Percentiles rank a stretch among this genome's conserved stretches.
Evolutionary conservation across 1,140 invertebrate species (phyloP).

Genomic region (Zelostemma sp.): DNA sequence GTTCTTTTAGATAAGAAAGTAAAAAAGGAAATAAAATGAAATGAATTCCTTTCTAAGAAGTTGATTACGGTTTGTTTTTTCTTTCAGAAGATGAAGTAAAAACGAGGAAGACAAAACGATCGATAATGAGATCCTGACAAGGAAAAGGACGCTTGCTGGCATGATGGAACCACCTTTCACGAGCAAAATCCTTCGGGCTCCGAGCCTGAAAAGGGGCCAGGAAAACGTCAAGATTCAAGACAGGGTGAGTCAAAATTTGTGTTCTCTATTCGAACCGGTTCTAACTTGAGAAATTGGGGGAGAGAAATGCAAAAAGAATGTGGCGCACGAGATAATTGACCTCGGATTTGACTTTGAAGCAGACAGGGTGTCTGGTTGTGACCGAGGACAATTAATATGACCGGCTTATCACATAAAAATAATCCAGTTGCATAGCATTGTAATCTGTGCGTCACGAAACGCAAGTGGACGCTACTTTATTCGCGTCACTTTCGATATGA

Average conservation of each 20-base stretch:
- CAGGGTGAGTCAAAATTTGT: constrained; percentile 73
- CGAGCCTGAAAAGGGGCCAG: constrained; percentile 79
- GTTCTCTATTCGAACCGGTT: not conserved
- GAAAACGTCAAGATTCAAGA: constrained; percentile 79
- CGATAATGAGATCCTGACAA: constrained; percentile 58
- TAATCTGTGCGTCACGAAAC: constrained; percentile 15
- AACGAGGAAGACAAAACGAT: not conserved
- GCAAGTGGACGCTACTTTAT: constrained; percentile 20
- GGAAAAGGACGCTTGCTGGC: constrained; percentile 28
- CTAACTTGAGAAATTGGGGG: too few relatives aligned
- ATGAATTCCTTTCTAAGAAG: too few relatives aligned
- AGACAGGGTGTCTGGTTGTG: not conserved
- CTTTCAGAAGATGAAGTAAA: constrained; percentile 54
- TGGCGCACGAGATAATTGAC: too few relatives aligned
- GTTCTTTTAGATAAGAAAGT: too few relatives aligned
- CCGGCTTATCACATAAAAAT: constrained; percentile 9
- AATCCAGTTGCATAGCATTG: constrained; percentile 11
- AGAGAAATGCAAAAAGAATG: too few relatives aligned
- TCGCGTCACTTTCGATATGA: constrained; percentile 24
- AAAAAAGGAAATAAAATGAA: too few relatives aligned
- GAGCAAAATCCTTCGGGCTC: constrained; percentile 76
- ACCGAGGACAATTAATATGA: constrained; percentile 2
- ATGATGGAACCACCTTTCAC: constrained; percentile 65
- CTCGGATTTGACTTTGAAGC: not conserved
- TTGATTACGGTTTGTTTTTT: not conserved